These are phyloP conservation scores for Ptilorrhoa leucosticta DNA, from an alignment of 2,113 vertebrate species.

Conservation along the genomic window DNA sequence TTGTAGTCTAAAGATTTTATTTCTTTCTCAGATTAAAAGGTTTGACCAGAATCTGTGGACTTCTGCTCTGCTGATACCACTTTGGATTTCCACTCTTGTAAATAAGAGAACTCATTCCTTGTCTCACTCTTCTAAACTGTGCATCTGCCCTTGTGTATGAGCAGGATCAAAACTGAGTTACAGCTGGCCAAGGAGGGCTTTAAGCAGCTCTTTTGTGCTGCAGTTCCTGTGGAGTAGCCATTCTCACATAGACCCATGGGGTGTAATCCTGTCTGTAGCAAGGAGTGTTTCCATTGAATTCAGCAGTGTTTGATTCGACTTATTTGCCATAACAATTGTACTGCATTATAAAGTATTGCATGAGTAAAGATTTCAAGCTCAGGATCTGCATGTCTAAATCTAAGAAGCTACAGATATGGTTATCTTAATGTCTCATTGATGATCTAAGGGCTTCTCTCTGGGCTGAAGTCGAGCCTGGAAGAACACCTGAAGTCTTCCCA, in stretches of 20 bases:
- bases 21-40: background rate
- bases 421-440: background rate
- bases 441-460: background rate
- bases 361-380: background rate
- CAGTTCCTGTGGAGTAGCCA: background rate
- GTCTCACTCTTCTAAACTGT: background rate
- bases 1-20: background rate
- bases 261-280: background rate
- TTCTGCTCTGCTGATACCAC: background rate
- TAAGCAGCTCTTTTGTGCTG: background rate
- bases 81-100: background rate
- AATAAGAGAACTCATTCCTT: background rate
- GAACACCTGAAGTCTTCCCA: conserved; percentile 10
- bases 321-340: background rate
- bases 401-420: background rate
- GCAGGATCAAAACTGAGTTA: background rate
- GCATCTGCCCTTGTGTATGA: background rate
- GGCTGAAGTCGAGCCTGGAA: background rate
- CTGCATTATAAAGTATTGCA: background rate
- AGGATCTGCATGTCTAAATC: background rate
- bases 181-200: background rate
- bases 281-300: background rate
- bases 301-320: background rate
- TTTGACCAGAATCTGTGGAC: background rate
- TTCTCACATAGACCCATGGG: background rate